Evolutionary conservation across 2,797 vertebrate genomes (phyloP), one percentile per base, ranked within the genome.

Genomic region (Menidia menidia): DNA sequence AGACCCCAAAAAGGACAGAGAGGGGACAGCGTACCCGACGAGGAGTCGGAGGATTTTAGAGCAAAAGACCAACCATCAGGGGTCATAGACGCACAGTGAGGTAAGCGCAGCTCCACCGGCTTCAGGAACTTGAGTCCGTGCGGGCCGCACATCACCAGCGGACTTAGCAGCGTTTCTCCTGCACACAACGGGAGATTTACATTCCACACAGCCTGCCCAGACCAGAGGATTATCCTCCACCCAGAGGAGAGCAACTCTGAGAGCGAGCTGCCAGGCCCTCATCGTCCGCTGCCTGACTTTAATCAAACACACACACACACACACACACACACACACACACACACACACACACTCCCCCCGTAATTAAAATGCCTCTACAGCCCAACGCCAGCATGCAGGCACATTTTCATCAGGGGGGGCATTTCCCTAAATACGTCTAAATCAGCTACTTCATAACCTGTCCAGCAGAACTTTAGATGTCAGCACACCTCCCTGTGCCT

Each of bases 61-160:
- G 97, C 98, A 98, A 99, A 99, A 98, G 98, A 99, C 98, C 98
- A 99, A 99, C 98, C 97, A 97, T 99, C 98, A 97, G 98, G 98
- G 94, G 97, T 99, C 98, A 99, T 99, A 92, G 98, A 98, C 96
- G 98, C 97, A 98, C 98, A 99, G 88, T 99, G 98, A 95, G 98
- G 98, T 82, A 99, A 89, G 93, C 98, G 98, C 31, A 99, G 98
- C 95, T 99, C 98, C 95, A 99, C 98, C 0, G 98, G 98, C 93
- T 99, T 99, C 95, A 96, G 94, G 93, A 99, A 99, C 95, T 99
- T 99, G 83, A 99, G 96, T 90, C 98, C 98, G 51, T 99, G 98
- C 87, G 98, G 98, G 88, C 98, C 98, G 75, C 98, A 99, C 98
- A 99, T 99, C 88, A 99, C 95, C 90, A 95, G 90, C 95, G 94